Percentiles rank a stretch among this genome's conserved stretches.
phyloP scores from a whole-genome alignment of 2,113 vertebrate genomes.

The Tragelaphus buxtoni region DNA sequence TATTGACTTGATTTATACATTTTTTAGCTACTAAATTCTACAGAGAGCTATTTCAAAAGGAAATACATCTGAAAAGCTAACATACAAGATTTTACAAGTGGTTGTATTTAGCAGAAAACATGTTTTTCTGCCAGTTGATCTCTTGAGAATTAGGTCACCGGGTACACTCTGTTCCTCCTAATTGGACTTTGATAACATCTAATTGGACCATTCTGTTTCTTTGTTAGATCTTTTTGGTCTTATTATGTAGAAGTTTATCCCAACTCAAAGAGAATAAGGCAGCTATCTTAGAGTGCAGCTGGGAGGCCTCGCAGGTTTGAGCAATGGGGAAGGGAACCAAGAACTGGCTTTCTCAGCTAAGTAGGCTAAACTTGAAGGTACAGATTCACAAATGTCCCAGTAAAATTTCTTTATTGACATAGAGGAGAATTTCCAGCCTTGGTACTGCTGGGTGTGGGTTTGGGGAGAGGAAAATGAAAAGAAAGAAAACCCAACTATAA shows the following conservation, averaged over 20 bases:
- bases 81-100: neutral
- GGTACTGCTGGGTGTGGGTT: neutral
- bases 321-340: neutral
- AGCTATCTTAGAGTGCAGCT: neutral
- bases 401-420: neutral
- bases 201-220: neutral
- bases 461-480: neutral
- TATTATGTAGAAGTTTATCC: neutral
- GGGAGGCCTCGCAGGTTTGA: neutral
- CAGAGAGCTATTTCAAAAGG: neutral
- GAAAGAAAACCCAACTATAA: neutral
- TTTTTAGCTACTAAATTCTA: neutral
- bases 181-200: neutral
- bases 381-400: neutral
- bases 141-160: slow-evolving; percentile 14
- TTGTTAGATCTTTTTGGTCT: neutral
- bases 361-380: neutral
- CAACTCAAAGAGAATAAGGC: neutral
- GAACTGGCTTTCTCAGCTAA: neutral
- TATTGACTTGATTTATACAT: neutral
- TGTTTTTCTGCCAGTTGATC: slow-evolving; percentile 9
- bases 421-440: neutral
- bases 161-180: neutral
- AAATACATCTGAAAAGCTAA: neutral
- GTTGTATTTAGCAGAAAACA: neutral